Evolutionary conservation across 2,888 invertebrate species (phyloP), one percentile per base, ranked within the genome.

Genomic region (Mellilla xanthometata): DNA sequence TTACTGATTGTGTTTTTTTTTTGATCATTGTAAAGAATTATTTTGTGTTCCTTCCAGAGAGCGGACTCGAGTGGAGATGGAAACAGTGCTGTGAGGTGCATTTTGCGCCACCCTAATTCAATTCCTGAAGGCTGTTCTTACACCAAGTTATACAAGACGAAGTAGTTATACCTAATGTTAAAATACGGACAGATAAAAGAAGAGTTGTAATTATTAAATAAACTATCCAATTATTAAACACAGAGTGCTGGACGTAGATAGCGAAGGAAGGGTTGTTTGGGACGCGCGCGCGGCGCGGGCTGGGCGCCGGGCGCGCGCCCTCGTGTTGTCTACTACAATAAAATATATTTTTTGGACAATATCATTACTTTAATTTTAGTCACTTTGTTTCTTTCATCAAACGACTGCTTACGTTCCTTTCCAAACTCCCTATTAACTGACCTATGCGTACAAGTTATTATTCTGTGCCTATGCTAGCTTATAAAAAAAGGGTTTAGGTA

Each of bases 41-140:
- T n/a, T n/a, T n/a, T n/a, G n/a, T n/a, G n/a, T n/a, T n/a, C n/a
- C n/a, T 86, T 83, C 26, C 76, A 88, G 89, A 76, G 90, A 76
- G 77, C 91, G 74, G 86, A 92, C 81, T 91, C 93, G 89, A 94
- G 96, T 96, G 68, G 96, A 96, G 92, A 96, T 96, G 94, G 96
- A 96, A 92, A 96, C 96, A 78, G 96, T 96, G 91, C 95, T 96
- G 93, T 96, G 95, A 95, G 90, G 87, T 76, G 87, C 70, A 71
- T 86, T 75, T 86, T 81, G 74, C 86, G 81, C 84, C 87, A 86
- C 79, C 77, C 72, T 85, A 75, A 82, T 85, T 88, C 89, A 89
- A 89, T 88, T 88, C 86, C 86, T 88, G 82, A 88, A 89, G 89
- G 89, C 89, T 88, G 89, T 87, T 87, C 88, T 88, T 89, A 89